Evolutionary conservation across 2,113 vertebrate species (phyloP), one percentile per base, ranked within the genome.

Genomic region (Aramus guarauna): DNA sequence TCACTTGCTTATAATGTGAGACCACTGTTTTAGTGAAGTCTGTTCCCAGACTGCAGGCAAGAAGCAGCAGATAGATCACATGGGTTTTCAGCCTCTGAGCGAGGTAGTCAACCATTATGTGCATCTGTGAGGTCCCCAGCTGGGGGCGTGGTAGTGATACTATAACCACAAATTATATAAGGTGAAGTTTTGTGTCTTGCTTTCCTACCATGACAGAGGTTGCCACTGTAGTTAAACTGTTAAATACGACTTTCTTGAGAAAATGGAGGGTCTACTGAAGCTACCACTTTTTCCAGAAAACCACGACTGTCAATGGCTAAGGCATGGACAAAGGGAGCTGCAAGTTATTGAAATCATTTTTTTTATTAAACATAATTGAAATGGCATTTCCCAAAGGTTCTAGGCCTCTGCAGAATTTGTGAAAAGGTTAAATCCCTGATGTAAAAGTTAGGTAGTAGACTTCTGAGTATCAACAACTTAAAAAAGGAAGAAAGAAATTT

Each of bases 41-140:
- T 36, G 21, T n/a, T 66, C 47, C 59, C 83, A 30, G 47, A 6
- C 11, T 27, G 9, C 36, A 52, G 53, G 85, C n/a, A 75, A 71
- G 79, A 79, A 52, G 52, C 85, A 85, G 30, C 23, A 64, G 30
- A 12, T 30, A 45, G 11, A 21, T 91, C 58, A 56, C 13, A 11
- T 17, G 21, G 36, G 15, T 32, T 72, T 88, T 79, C 53, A 83
- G 63, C 34, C 43, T 63, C 83, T 64, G 56, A 45, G 23, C 1
- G 12, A 72, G 29, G 59, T 20, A 74, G 11, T 9, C 3, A 0
- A 32, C 73, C 5, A 20, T 24, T 1, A 0, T 3, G 22, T 55
- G n/a, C n/a, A 50, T 41, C 12, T 56, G 37, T 67, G 72, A 76
- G 16, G 9, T 67, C 17, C 16, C 18, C 62, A 75, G 32, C 37